Percentiles rank a stretch among this genome's conserved stretches.
These are phyloP conservation scores for Oscheius sp. DNA, from an alignment of 1,140 invertebrate genomes.

Conservation along the genomic window DNA sequence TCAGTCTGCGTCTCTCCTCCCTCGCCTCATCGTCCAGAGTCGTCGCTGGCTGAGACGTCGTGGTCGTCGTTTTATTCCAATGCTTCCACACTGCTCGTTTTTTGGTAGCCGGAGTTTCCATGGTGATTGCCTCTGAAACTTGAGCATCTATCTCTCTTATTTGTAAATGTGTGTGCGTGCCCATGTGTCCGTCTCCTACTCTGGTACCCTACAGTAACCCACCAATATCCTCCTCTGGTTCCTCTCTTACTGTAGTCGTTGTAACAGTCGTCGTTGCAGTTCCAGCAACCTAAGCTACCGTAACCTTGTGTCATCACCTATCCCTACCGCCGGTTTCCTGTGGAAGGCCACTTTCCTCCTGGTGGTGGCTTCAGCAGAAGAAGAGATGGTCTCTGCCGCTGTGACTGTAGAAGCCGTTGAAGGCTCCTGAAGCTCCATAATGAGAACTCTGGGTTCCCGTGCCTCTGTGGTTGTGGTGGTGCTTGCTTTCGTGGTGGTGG, in stretches of 20 bases:
- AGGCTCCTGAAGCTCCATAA: no score
- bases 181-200: no score
- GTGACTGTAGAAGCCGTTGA: no score
- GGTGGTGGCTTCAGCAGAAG: background rate
- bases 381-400: no score
- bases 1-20: background rate
- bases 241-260: background rate
- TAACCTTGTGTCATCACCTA: background rate
- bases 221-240: no score
- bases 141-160: background rate
- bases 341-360: background rate
- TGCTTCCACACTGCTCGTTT: background rate
- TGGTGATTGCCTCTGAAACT: background rate
- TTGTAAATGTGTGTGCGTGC: background rate
- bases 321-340: background rate
- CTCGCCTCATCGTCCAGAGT: background rate
- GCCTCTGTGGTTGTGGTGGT: no score
- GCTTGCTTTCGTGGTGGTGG: no score
- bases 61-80: background rate
- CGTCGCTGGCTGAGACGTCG: background rate
- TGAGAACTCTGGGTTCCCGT: no score
- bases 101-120: background rate
- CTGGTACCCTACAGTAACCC: no score
- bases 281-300: constrained; percentile 9
- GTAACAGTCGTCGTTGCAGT: background rate